Base-by-base conservation (phyloP, 2,113 vertebrate species). In the Cebus imitator region DNA sequence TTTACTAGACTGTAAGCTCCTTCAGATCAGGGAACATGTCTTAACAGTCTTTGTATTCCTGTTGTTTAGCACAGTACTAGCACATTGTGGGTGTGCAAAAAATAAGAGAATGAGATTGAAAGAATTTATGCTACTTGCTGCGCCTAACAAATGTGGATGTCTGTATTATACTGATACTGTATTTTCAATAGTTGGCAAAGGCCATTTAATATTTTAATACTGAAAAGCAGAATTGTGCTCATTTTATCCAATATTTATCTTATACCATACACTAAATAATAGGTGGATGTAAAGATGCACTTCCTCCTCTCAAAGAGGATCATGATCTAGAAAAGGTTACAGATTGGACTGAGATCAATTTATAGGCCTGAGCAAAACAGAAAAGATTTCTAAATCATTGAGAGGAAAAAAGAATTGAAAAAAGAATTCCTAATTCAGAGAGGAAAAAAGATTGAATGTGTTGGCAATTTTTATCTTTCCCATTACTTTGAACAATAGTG, bases 181-280 rank as follows among this genome's bases (percentile, higher is more conserved):
- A 78, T 94, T 96, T 86, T 82, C 25, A 95, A 85, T 30, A 75
- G 13, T 93, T 93, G 14, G 25, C 43, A 72, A 79, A 79, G 21
- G 6, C 61, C 20, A 64, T 48, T 95, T 83, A 57, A 43, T 93
- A 72, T 96, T 88, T 95, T 76, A 95, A 84, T 86, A 64, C n/a
- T 72, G 45, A 57, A 78, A 79, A 92, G 48, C 25, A 94, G 52
- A 80, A 70, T 48, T 91, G 6, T 66, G 30, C 92, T 93, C 64
- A 75, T 87, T 93, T 91, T 95, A 80, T 18, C 75, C 6, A 75
- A 0, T 80, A 72, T 83, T 30, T 93, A 58, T 87, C 87, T 37
- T 70, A 40, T 79, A 75, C 12, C 48, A 87, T 84, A 78, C 12
- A 86, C 20, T 80, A 73, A 58, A n/a, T 76, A 76, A 64, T 58